These are phyloP conservation scores for Pseudococcus viburni DNA, from an alignment of 2,888 invertebrate genomes.

Conservation along the genomic window DNA sequence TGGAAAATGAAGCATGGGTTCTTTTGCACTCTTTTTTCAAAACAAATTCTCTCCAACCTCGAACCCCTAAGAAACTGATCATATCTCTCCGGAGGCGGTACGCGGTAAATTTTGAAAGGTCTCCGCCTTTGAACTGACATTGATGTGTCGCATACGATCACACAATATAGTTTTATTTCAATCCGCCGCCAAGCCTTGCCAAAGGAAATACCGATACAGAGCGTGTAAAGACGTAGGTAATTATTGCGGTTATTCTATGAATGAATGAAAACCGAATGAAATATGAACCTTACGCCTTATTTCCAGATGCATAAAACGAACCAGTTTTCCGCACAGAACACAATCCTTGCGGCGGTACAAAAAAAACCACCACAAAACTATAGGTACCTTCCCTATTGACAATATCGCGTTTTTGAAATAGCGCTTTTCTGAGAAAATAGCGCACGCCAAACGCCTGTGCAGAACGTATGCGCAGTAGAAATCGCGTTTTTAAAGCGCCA, in stretches of 20 bases:
- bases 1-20: too few species aligned
- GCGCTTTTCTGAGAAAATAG: too few species aligned
- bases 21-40: too few species aligned
- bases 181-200: conserved; percentile 10
- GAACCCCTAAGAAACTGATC: too few species aligned
- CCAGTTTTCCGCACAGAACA: conserved; percentile 29
- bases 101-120: conserved; percentile 10
- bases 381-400: too few species aligned
- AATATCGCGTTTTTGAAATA: too few species aligned
- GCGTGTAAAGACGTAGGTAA: conserved; percentile 35
- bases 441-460: too few species aligned
- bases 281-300: conserved; percentile 42
- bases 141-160: background rate
- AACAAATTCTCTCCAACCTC: too few species aligned
- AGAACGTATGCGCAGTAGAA: too few species aligned
- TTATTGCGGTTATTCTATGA: conserved; percentile 55
- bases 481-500: too few species aligned
- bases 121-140: background rate
- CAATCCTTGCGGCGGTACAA: background rate
- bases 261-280: conserved; percentile 54
- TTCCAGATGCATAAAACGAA: conserved; percentile 6
- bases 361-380: conserved; percentile 19
- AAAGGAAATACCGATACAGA: conserved; percentile 50
- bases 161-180: conserved; percentile 37
- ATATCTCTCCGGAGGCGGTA: background rate